phyloP scores from a whole-genome alignment of 1,140 invertebrate genomes.

The Halotydeus destructor region DNA sequence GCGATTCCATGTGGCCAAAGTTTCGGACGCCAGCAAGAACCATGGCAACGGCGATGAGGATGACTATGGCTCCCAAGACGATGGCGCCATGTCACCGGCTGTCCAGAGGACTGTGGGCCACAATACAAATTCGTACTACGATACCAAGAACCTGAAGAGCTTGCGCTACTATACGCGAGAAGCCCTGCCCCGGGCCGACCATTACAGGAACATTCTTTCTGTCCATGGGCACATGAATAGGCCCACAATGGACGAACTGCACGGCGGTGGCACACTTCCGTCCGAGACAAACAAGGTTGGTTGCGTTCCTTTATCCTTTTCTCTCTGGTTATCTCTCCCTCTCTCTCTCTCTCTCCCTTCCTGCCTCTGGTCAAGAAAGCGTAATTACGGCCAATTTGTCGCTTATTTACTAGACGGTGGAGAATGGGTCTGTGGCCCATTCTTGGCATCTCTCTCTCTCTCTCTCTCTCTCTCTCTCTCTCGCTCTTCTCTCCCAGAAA shows the following conservation, averaged over 20 bases:
- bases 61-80: slow-evolving; percentile 7
- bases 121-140: slow-evolving; percentile 27
- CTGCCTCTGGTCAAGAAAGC: too few species aligned
- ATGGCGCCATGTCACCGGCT: not conserved
- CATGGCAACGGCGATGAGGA: slow-evolving; percentile 5
- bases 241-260: slow-evolving; percentile 77
- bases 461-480: too few species aligned
- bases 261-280: slow-evolving; percentile 34
- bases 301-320: too few species aligned
- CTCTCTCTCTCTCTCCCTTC: too few species aligned
- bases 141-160: slow-evolving; percentile 55
- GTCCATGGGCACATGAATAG: slow-evolving; percentile 58
- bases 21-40: slow-evolving; percentile 11
- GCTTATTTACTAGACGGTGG: too few species aligned
- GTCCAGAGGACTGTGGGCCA: slow-evolving; percentile 1
- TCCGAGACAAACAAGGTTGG: too few species aligned
- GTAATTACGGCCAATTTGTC: too few species aligned
- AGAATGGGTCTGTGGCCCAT: too few species aligned
- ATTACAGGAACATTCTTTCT: slow-evolving; percentile 80
- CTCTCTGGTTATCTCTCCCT: too few species aligned
- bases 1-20: slow-evolving; percentile 26
- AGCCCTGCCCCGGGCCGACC: slow-evolving; percentile 68
- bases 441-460: too few species aligned
- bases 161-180: slow-evolving; percentile 71
- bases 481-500: too few species aligned